These are phyloP conservation scores for Acrocera orbiculus DNA, from an alignment of 2,888 invertebrate species.

Conservation along the genomic window DNA sequence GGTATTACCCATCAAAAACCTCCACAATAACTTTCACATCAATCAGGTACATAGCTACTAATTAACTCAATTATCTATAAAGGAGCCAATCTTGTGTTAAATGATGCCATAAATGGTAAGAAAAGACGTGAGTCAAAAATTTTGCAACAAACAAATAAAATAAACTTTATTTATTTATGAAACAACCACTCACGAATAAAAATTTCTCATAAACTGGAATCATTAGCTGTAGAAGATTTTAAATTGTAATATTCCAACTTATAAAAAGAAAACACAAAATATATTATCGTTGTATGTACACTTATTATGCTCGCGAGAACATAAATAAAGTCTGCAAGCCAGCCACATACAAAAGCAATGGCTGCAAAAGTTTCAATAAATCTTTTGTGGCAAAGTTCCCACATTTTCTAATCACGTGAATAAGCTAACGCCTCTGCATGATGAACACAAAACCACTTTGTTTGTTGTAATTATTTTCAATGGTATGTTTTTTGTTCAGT, in stretches of 20 bases:
- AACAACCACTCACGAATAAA: constrained; percentile 6
- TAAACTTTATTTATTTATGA: neutral
- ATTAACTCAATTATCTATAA: constrained; percentile 9
- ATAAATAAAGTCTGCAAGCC: too few relatives aligned
- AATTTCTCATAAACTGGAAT: constrained; percentile 9
- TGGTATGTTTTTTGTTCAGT: constrained; percentile 3
- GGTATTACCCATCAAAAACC: too few relatives aligned
- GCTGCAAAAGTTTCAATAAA: too few relatives aligned
- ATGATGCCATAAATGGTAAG: constrained; percentile 3
- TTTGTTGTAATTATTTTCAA: constrained; percentile 14
- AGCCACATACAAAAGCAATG: too few relatives aligned
- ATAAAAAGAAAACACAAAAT: too few relatives aligned
- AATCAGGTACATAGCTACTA: constrained; percentile 9
- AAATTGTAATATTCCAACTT: too few relatives aligned
- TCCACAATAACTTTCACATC: constrained; percentile 3
- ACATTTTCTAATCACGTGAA: constrained; percentile 15
- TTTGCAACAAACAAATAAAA: constrained; percentile 5
- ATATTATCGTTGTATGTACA: too few relatives aligned
- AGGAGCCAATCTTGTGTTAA: constrained; percentile 7
- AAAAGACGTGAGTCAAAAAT: constrained; percentile 4
- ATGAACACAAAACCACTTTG: constrained; percentile 15
- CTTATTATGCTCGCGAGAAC: too few relatives aligned
- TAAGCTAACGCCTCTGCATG: constrained; percentile 15
- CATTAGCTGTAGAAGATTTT: too few relatives aligned
- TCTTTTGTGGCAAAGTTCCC: constrained; percentile 11